Base-by-base conservation (phyloP, 2,888 invertebrate species). In the Odontocolon sp. region DNA sequence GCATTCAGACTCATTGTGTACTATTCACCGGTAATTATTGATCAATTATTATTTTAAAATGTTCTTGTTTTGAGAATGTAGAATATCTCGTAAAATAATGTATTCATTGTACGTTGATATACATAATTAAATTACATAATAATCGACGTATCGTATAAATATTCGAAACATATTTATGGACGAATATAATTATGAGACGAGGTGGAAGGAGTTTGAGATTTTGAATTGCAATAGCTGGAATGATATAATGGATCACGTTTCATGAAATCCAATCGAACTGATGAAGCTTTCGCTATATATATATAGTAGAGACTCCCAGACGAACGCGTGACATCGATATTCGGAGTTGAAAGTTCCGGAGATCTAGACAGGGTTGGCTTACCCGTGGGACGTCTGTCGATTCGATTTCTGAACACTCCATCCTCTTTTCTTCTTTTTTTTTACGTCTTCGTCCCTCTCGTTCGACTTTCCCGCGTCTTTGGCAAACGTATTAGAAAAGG, bases 161-260 rank as follows among this genome's bases (percentile, higher is more conserved):
- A 6, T 31, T 28, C 6, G 6, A 6, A 28, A 28, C 31, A 4
- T 28, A 28, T 28, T 6, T n/a, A n/a, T n/a, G n/a, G n/a, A n/a
- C n/a, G n/a, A n/a, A n/a, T n/a, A n/a, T n/a, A n/a, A n/a, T 36
- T 8, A 36, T 5, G 9, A 8, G 36, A 36, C 36, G n/a, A 36
- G 4, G 9, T 2, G 38, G 1, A 56, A 23, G 1, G n/a, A 18
- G 54, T 4, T 8, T 9, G 33, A 52, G 52, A 28, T 40, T 52
- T 54, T 54, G 31, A 42, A 33, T 67, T 38, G 18, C 31, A 50
- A 40, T 28, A 45, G 42, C 38, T 57, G 14, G 21, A 26, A 31
- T 31, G 61, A 52, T 59, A 67, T 61, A 26, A 40, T 52, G 66
- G 50, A 73, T 59, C 59, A 52, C 14, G 40, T 63, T 63, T 61